phyloP scores from a whole-genome alignment of 2,888 invertebrate genomes.

The Microdon myrmicae region DNA sequence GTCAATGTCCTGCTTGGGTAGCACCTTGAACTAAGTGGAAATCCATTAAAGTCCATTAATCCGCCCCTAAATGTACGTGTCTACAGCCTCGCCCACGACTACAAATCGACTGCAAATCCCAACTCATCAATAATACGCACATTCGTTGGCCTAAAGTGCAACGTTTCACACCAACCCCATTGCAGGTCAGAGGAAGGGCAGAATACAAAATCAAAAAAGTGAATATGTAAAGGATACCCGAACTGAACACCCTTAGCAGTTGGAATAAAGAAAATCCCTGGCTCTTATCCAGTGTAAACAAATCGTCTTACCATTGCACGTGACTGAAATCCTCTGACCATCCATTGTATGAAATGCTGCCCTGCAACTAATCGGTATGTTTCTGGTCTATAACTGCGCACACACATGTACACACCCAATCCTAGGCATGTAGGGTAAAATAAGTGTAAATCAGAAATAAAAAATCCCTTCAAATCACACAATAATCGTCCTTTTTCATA shows the following conservation, averaged over 20 bases:
- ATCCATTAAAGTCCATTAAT: conserved; percentile 48
- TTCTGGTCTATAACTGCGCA: conserved; percentile 2
- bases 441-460: conserved; percentile 41
- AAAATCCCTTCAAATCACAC: conserved; percentile 51
- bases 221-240: neutral
- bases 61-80: conserved; percentile 47
- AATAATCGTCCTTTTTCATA: conserved; percentile 48
- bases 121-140: conserved; percentile 47
- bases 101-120: conserved; percentile 50
- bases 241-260: conserved; percentile 13
- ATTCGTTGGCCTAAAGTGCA: conserved; percentile 60
- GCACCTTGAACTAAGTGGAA: conserved; percentile 44
- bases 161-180: conserved; percentile 63
- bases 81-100: conserved; percentile 19
- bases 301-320: conserved; percentile 51
- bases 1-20: no score
- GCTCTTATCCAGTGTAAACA: conserved; percentile 51
- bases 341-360: conserved; percentile 9
- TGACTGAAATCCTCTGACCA: conserved; percentile 35
- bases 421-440: conserved; percentile 20
- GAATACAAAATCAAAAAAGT: conserved; percentile 1
- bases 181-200: neutral
- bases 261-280: conserved; percentile 38
- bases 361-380: conserved; percentile 31
- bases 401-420: no score